Conservation (phyloP, 35 echinoderm and acorn worm genomes). For the Ophiothrix spiculata region DNA sequence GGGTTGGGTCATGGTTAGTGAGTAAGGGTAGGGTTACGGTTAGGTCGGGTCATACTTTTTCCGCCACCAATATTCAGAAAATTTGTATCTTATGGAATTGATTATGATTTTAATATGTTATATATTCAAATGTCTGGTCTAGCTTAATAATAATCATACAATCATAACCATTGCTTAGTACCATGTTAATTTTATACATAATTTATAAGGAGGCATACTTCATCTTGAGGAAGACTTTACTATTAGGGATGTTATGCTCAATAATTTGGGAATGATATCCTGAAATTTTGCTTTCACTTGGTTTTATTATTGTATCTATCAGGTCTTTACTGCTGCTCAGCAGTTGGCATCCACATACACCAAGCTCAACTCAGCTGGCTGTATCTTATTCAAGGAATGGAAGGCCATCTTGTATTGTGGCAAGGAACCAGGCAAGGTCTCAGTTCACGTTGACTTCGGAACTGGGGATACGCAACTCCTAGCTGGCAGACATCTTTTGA, state of each 20-base stretch:
- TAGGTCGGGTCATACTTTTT: too few species aligned
- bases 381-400: conserved; percentile 12
- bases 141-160: too few species aligned
- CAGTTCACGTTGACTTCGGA: conserved; percentile 24
- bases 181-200: neutral
- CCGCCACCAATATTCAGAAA: too few species aligned
- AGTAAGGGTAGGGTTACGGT: too few species aligned
- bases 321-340: conserved; percentile 16
- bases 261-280: neutral
- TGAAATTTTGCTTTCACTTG: neutral
- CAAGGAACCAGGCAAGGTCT: neutral
- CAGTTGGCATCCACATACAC: neutral
- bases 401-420: conserved; percentile 3
- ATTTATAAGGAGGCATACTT: neutral
- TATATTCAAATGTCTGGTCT: too few species aligned
- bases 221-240: neutral
- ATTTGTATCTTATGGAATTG: too few species aligned
- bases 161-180: neutral
- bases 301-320: neutral
- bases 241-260: neutral
- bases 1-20: too few species aligned
- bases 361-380: conserved; percentile 11
- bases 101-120: too few species aligned
- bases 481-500: neutral
- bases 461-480: neutral